Evolutionary conservation across 2,113 vertebrate species (phyloP), one percentile per base, ranked within the genome.

Genomic region (Smithornis capensis): DNA sequence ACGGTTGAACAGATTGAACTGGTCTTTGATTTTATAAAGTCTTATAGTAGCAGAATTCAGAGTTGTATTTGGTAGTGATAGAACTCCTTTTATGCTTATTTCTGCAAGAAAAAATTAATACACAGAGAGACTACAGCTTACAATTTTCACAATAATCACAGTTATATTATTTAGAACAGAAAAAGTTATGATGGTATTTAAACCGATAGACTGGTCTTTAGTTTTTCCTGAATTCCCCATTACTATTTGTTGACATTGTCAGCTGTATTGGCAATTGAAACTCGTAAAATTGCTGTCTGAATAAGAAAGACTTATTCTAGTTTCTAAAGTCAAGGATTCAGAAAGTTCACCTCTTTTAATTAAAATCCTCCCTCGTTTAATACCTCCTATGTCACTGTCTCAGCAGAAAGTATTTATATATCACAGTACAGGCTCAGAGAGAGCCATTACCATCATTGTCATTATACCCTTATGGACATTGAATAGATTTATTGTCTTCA

Each of bases 71-170:
- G 8, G 53, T 63, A 29, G 5, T 28, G 5, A 7, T 55, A 25
- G 45, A 77, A 60, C 40, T 55, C 59, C 4, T 42, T 55, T 4
- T 38, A 5, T 40, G 3, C 5, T 55, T 37, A 18, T 52, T 81
- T 81, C 12, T 47, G 35, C 8, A 44, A 22, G 27, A 24, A 57
- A 55, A 69, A 37, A 50, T 2, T 49, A 31, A 52, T 14, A 42
- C 4, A 23, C 1, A n/a, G 12, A 45, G 8, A 44, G 2, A 5
- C 10, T 65, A 19, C 5, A 13, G 2, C 2, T 45, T 55, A 9
- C 23, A 49, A 19, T 28, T 80, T 33, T 53, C 21, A 38, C 6
- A 45, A 35, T 31, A 68, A 33, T 53, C 4, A 35, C 13, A n/a
- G 14, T 21, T 47, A 42, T 14, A 42, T 33, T 44, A 14, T 18